phyloP scores from a whole-genome alignment of 2,797 vertebrate species.

The Syngnathus acus region DNA sequence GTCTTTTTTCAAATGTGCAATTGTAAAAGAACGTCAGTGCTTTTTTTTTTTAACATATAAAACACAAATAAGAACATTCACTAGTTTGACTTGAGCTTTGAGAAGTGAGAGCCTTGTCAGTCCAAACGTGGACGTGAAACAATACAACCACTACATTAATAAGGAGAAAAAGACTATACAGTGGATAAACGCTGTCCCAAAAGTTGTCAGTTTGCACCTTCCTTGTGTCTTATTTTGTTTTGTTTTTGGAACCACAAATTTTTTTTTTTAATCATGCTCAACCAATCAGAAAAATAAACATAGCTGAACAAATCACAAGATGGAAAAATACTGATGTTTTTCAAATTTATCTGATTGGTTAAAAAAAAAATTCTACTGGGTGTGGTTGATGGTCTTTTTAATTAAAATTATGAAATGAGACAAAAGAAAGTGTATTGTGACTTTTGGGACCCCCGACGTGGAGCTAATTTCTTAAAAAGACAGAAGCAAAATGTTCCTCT shows the following conservation, averaged over 20 bases:
- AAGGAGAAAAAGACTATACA: background rate
- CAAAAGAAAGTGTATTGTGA: background rate
- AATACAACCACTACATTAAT: background rate
- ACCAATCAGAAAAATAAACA: no score
- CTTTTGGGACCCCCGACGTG: background rate
- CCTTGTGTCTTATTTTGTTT: background rate
- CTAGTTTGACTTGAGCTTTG: slow-evolving; percentile 31
- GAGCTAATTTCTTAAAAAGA: background rate
- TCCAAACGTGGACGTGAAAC: background rate
- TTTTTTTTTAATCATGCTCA: no score
- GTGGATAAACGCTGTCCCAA: background rate
- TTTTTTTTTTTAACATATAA: slow-evolving; percentile 10
- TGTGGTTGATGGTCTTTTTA: no score
- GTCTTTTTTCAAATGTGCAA: slow-evolving; percentile 32
- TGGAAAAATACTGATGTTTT: no score
- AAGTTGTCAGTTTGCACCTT: background rate
- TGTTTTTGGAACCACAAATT: background rate
- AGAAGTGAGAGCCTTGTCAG: background rate
- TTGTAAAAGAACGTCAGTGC: slow-evolving; percentile 19
- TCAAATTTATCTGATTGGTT: no score
- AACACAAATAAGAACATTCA: slow-evolving; percentile 38
- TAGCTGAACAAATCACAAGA: no score
- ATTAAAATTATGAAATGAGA: no score
- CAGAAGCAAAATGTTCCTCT: slow-evolving; percentile 2
- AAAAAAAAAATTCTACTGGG: background rate